Conservation (phyloP, 2,797 vertebrate species). For the Gymnocypris eckloni region DNA sequence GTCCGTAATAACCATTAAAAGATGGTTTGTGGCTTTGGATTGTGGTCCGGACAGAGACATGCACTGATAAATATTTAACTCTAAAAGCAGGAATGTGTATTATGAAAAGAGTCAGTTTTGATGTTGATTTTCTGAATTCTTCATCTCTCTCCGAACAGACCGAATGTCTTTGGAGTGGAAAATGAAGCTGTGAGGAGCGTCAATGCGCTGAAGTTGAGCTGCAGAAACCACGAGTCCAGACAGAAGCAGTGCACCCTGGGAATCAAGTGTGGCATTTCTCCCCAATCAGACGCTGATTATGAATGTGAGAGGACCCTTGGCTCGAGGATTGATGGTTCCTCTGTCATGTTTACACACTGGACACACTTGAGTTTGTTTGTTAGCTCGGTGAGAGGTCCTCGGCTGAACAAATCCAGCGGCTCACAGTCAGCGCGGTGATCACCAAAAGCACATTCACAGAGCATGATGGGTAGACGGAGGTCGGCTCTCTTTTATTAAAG, state of each 20-base stretch:
- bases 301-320: neutral
- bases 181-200: neutral
- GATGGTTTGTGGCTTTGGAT: neutral
- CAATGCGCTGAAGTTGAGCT: neutral
- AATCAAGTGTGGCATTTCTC: conserved; percentile 24
- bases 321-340: neutral
- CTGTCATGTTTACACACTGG: neutral
- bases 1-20: neutral
- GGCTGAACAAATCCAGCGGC: neutral
- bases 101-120: neutral
- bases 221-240: neutral
- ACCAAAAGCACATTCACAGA: neutral
- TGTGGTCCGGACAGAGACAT: neutral
- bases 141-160: neutral
- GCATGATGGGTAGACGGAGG: conserved; percentile 2
- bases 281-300: conserved; percentile 20
- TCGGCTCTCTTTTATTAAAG: conserved; percentile 3
- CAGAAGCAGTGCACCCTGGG: conserved; percentile 27
- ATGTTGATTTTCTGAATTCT: conserved; percentile 2
- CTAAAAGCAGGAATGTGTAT: neutral
- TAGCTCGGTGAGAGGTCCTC: neutral
- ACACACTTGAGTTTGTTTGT: conserved; percentile 29
- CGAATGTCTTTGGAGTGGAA: neutral
- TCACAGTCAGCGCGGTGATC: neutral
- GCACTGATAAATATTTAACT: neutral